phyloP scores from a whole-genome alignment of 2,113 vertebrate genomes.

The Probosciger aterrimus region DNA sequence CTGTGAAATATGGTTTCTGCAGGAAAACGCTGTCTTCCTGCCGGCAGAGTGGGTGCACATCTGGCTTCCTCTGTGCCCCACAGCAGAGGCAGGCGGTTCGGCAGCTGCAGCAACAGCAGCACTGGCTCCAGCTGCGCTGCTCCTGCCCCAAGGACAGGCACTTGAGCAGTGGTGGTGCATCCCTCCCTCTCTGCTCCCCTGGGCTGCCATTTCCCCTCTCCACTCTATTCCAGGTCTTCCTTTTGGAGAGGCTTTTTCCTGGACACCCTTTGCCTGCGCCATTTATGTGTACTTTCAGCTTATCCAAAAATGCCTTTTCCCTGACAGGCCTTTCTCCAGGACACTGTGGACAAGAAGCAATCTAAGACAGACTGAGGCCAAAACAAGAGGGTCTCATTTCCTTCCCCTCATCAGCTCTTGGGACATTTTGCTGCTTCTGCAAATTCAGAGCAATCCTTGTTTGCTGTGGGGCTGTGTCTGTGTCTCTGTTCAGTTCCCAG shows the following conservation, averaged over 20 bases:
- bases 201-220: background rate
- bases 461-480: background rate
- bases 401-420: background rate
- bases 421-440: background rate
- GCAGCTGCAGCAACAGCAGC: background rate
- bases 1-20: background rate
- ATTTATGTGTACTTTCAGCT: background rate
- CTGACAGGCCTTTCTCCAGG: background rate
- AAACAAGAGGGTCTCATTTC: background rate
- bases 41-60: background rate
- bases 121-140: rapidly evolving
- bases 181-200: background rate
- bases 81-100: background rate
- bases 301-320: background rate
- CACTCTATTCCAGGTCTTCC: background rate
- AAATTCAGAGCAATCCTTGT: background rate
- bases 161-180: background rate
- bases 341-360: background rate
- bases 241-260: background rate
- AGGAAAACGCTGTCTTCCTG: background rate
- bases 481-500: background rate
- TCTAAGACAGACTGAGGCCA: background rate
- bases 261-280: background rate
- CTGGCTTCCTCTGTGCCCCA: background rate
- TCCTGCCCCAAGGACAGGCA: background rate